These are phyloP conservation scores for Mystacornis crossleyi DNA, from an alignment of 2,113 vertebrate species.

Conservation along the genomic window DNA sequence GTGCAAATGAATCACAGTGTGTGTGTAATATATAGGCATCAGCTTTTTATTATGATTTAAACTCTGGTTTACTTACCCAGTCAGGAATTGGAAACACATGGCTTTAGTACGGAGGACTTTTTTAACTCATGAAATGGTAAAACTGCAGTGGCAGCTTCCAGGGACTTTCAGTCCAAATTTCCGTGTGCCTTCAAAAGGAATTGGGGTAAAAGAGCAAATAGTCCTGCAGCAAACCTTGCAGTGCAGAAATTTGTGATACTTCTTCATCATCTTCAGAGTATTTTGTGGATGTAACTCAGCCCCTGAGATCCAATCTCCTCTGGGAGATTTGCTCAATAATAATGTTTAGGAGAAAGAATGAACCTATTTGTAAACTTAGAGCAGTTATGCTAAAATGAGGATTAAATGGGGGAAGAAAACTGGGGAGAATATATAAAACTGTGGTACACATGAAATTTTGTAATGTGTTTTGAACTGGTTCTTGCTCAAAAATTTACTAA, in stretches of 20 bases:
- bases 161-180: neutral
- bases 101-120: neutral
- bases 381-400: neutral
- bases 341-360: neutral
- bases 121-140: neutral
- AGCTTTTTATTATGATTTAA: constrained; percentile 32
- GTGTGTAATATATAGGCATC: fast-evolving
- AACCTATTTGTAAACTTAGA: neutral
- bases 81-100: constrained; percentile 54
- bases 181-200: neutral
- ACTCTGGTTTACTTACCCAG: neutral
- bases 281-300: neutral
- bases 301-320: neutral
- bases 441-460: neutral
- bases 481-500: neutral
- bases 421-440: neutral
- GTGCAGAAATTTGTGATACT: neutral
- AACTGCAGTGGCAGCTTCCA: neutral
- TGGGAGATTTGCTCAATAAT: neutral
- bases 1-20: neutral
- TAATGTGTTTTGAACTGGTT: neutral
- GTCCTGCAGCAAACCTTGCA: neutral
- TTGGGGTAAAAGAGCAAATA: neutral
- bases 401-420: neutral
- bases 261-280: neutral